Percentiles rank a stretch among this genome's conserved stretches.
Evolutionary conservation across 1,140 invertebrate species (phyloP).

Genomic region (Drosophila sp.): DNA sequence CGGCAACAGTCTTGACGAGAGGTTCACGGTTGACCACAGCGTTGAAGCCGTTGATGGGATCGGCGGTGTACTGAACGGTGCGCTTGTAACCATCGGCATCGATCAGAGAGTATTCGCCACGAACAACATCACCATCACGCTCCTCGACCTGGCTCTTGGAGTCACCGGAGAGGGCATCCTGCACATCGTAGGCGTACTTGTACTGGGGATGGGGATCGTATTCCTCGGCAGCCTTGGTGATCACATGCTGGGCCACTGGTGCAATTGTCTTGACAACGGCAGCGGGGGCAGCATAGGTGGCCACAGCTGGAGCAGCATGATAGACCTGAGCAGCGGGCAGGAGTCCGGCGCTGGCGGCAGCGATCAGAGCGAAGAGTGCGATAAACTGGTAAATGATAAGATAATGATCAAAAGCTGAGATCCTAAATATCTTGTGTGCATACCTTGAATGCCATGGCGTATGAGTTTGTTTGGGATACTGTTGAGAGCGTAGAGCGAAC

Average conservation of each 20-base stretch:
- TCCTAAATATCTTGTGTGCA: neutral
- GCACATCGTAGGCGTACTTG: constrained; percentile 89
- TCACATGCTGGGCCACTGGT: constrained; percentile 57
- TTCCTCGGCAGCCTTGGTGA: constrained; percentile 70
- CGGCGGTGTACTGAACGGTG: constrained; percentile 84
- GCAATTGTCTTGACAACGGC: constrained; percentile 55
- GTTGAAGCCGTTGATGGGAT: constrained; percentile 84
- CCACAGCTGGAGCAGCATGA: constrained; percentile 70
- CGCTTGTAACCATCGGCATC: constrained; percentile 87
- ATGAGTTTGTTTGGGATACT: constrained; percentile 42
- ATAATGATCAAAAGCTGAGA: neutral
- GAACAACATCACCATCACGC: constrained; percentile 87
- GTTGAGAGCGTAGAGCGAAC: constrained; percentile 47
- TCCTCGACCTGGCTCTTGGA: constrained; percentile 87
- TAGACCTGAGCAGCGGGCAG: constrained; percentile 72
- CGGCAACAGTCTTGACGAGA: constrained; percentile 58
- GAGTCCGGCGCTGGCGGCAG: constrained; percentile 70
- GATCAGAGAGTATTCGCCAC: constrained; percentile 87
- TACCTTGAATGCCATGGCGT: constrained; percentile 79
- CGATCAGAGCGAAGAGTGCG: constrained; percentile 75
- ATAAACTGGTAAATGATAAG: constrained; percentile 46
- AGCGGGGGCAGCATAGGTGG: constrained; percentile 61
- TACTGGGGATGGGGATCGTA: constrained; percentile 85
- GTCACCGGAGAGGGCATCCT: constrained; percentile 89
- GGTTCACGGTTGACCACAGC: constrained; percentile 81